Percentiles rank a stretch among this genome's conserved stretches.
Evolutionary conservation across 1,140 invertebrate genomes (phyloP).

Genomic region (Megalopta genalis): DNA sequence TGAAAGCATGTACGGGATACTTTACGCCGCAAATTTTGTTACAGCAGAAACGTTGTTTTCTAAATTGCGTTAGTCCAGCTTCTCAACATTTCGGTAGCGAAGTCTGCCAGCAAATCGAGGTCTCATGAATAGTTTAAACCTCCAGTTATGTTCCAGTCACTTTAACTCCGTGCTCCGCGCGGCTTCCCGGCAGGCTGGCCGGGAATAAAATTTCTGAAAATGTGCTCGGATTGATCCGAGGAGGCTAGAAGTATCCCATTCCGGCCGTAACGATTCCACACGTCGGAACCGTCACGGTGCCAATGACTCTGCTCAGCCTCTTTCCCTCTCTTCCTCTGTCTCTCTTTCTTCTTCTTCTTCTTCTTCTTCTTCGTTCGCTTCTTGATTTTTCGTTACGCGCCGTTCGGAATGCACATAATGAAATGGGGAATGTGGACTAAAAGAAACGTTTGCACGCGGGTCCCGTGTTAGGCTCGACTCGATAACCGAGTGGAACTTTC

Average conservation of each 20-base stretch:
- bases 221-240: constrained; percentile 7
- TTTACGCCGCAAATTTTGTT: too few species aligned
- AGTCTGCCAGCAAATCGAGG: not conserved
- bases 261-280: constrained; percentile 1
- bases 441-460: constrained; percentile 4
- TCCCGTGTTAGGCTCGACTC: not conserved
- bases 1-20: too few species aligned
- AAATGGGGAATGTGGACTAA: constrained; percentile 12
- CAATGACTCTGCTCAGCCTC: constrained; percentile 4
- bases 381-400: constrained; percentile 8
- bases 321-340: not conserved
- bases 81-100: not conserved
- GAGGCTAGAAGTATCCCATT: not conserved
- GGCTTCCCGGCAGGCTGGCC: not conserved
- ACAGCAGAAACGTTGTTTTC: not conserved
- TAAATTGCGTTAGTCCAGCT: too few species aligned
- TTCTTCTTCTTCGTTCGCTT: not conserved
- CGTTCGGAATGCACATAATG: constrained; percentile 18
- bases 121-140: not conserved
- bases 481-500: constrained; percentile 4
- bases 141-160: constrained; percentile 2
- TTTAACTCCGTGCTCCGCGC: not conserved
- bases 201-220: not conserved
- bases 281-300: not conserved
- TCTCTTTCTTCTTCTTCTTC: not conserved